These are phyloP conservation scores for Drosophila nigrodunni DNA, from an alignment of 1,140 invertebrate species.

Conservation along the genomic window DNA sequence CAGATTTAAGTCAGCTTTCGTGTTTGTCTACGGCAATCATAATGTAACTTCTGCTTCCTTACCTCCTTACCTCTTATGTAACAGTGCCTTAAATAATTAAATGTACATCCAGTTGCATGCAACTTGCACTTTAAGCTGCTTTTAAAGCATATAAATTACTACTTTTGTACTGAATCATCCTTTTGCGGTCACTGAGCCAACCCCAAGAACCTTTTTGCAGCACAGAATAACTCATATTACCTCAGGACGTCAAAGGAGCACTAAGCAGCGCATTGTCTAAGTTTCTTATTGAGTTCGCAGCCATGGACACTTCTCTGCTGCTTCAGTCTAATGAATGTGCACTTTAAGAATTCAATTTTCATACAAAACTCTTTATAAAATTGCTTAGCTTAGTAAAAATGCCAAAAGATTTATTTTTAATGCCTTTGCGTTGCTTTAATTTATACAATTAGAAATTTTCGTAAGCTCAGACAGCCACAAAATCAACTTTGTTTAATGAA, in stretches of 20 bases:
- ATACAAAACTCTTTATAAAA: background rate
- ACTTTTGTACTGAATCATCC: conserved; percentile 17
- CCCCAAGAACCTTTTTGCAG: conserved; percentile 15
- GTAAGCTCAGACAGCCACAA: background rate
- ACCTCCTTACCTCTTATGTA: background rate
- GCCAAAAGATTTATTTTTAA: background rate
- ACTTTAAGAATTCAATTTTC: background rate
- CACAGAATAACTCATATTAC: conserved; percentile 16
- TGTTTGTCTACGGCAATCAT: conserved; percentile 15
- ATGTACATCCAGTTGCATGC: background rate
- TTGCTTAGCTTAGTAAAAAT: background rate
- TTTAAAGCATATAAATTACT: conserved; percentile 7
- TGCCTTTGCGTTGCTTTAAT: background rate
- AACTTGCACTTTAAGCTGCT: conserved; percentile 11
- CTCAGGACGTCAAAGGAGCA: background rate
- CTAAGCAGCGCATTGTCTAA: background rate
- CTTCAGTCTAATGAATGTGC: background rate
- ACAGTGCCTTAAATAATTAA: conserved; percentile 1
- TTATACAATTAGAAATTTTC: background rate
- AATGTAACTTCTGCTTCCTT: background rate
- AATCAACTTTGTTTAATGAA: background rate
- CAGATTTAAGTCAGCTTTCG: conserved; percentile 56
- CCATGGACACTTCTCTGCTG: no score
- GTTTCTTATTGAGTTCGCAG: background rate
- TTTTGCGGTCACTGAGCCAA: conserved; percentile 34